These are phyloP conservation scores for Volucella zonaria DNA, from an alignment of 2,888 invertebrate genomes.

Conservation along the genomic window DNA sequence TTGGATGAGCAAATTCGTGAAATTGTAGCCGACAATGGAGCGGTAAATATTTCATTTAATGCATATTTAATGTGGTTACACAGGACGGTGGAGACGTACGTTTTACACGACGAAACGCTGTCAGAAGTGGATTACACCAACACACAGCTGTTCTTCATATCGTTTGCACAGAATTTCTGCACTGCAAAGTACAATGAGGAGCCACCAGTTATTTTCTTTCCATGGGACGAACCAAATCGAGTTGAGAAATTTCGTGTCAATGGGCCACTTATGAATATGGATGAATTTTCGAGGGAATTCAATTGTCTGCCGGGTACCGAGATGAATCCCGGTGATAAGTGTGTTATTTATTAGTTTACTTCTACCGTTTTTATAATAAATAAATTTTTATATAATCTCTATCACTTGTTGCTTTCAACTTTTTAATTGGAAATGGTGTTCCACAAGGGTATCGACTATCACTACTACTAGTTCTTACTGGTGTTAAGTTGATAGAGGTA, in stretches of 20 bases:
- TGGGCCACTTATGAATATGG: slow-evolving; percentile 78
- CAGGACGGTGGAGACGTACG: slow-evolving; percentile 75
- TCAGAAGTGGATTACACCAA: slow-evolving; percentile 79
- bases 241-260: slow-evolving; percentile 78
- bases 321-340: slow-evolving; percentile 81
- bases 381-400: neutral
- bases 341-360: slow-evolving; percentile 76
- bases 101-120: slow-evolving; percentile 78
- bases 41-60: slow-evolving; percentile 79
- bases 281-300: slow-evolving; percentile 80
- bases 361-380: neutral
- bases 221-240: slow-evolving; percentile 58
- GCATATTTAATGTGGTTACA: slow-evolving; percentile 79
- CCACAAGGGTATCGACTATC: too few species aligned
- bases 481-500: too few species aligned
- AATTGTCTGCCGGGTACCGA: slow-evolving; percentile 77
- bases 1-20: slow-evolving; percentile 77
- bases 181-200: slow-evolving; percentile 77
- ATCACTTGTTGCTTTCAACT: too few species aligned
- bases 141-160: slow-evolving; percentile 80
- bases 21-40: slow-evolving; percentile 78
- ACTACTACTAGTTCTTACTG: too few species aligned
- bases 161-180: slow-evolving; percentile 80
- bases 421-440: too few species aligned
- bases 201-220: slow-evolving; percentile 70